Base-by-base conservation (phyloP, 2,888 invertebrate species). In the Micoletzkya japonica region DNA sequence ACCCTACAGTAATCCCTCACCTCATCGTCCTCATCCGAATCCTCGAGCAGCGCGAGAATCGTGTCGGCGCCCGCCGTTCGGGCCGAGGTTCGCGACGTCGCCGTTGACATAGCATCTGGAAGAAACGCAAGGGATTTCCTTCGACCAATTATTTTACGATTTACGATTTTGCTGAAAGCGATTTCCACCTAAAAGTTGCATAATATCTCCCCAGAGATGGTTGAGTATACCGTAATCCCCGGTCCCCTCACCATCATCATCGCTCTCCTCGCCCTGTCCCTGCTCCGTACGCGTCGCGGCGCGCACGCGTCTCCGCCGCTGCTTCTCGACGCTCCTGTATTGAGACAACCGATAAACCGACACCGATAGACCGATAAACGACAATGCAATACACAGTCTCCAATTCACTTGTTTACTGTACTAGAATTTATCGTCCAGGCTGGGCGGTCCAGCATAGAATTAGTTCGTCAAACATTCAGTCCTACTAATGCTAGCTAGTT, bases 41-140 rank as follows among this genome's bases (percentile, higher is more conserved):
- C 81, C 54, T 81, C 81, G 30, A 83, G 72, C 50, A 82, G 73
- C 32, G 80, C 77, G 39, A 80, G 73, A 54, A 83, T 83, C 4
- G 83, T 82, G 64, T 83, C 83, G 39, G 83, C 81, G 49, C 79
- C 79, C 17, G 80, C 81, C 0, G 83, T 81, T 57, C 73, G 70
- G 28, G 79, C 74, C 10, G 76, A 74, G 24, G 75, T 78, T 10
- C 74, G 68, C 10, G 80, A 80, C 17, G 75, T 74, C 36, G 74
- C 73, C 64, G 72, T 72, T 1, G 72, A 73, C 28, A 72, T 66
- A 0, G 30, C 56, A 32, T 64, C 69, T 44, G 26, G 1, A 60
- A 52, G 34, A 1, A 44, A 30, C 28, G 28, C n/a, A 63, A 44
- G 20, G 44, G 44, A 10, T 44, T 10, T 20, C 44, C 44, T n/a